Evolutionary conservation across 2,888 invertebrate genomes (phyloP).

Genomic region (Heliconius hortense): DNA sequence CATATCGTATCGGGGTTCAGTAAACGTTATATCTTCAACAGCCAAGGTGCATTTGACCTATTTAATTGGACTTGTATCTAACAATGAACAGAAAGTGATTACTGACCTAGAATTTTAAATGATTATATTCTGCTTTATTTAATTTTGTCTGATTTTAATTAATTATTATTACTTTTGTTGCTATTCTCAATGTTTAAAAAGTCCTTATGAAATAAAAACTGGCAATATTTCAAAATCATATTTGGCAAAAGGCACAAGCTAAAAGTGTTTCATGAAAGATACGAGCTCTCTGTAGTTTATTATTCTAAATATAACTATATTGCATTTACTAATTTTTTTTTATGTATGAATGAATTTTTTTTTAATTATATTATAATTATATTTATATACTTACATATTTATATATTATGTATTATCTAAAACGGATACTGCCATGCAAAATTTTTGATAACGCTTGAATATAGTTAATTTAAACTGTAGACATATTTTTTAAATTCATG

Average conservation of each 20-base stretch:
- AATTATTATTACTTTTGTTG: background rate
- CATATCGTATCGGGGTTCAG: constrained; percentile 21
- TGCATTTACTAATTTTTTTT: background rate
- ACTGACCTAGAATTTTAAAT: constrained; percentile 34
- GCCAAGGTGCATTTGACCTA: constrained; percentile 35
- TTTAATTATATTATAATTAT: too few species aligned
- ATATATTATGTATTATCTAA: constrained; percentile 22
- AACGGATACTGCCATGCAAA: constrained; percentile 30
- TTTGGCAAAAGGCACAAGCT: background rate
- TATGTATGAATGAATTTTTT: background rate
- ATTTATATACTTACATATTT: too few species aligned
- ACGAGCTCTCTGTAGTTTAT: background rate
- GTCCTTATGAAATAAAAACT: constrained; percentile 29
- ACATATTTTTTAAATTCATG: background rate
- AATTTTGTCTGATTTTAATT: background rate
- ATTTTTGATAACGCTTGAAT: constrained; percentile 11
- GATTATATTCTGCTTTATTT: background rate
- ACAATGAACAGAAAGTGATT: constrained; percentile 24
- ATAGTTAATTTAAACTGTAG: constrained; percentile 1
- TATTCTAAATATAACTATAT: background rate
- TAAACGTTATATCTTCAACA: constrained; percentile 25
- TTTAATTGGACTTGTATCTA: constrained; percentile 36
- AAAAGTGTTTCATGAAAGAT: constrained; percentile 6
- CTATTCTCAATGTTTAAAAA: background rate
- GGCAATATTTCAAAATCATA: constrained; percentile 14